These are phyloP conservation scores for Antennarius maculatus DNA, from an alignment of 2,797 vertebrate species.

Conservation along the genomic window DNA sequence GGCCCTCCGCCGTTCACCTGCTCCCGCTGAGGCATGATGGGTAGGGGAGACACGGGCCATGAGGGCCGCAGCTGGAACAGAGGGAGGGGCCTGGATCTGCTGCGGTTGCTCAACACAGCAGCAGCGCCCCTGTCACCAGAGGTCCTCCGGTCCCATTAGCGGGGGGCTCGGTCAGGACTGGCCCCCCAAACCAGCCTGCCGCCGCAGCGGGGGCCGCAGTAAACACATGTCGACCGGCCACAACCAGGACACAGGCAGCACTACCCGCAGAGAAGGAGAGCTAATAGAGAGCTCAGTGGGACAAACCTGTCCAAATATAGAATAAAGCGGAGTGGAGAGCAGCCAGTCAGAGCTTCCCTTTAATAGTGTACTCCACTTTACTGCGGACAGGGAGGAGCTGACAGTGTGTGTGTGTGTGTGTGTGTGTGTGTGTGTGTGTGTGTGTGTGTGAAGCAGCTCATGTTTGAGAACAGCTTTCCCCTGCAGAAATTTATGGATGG, in stretches of 20 bases:
- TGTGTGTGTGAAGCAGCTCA: constrained; percentile 65
- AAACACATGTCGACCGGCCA: constrained; percentile 84
- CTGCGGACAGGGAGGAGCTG: constrained; percentile 61
- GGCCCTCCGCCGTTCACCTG: constrained; percentile 81
- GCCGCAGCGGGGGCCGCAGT: constrained; percentile 81
- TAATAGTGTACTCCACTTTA: constrained; percentile 70
- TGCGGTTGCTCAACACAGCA: constrained; percentile 52
- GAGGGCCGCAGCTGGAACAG: constrained; percentile 79
- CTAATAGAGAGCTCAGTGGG: constrained; percentile 76
- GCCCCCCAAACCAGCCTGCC: constrained; percentile 71
- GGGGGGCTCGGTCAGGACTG: constrained; percentile 75
- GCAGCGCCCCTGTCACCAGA: constrained; percentile 65
- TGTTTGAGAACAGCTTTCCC: constrained; percentile 65
- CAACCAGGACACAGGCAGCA: constrained; percentile 73
- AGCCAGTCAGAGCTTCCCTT: constrained; percentile 66
- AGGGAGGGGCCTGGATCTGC: constrained; percentile 57
- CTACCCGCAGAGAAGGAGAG: constrained; percentile 66
- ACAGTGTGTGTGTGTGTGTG: constrained; percentile 49
- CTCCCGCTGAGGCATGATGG: constrained; percentile 81
- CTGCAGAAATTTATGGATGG: constrained; percentile 57
- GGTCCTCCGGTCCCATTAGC: constrained; percentile 81
- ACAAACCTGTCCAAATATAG: constrained; percentile 80
- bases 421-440: constrained; percentile 15
- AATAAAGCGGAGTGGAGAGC: constrained; percentile 67
- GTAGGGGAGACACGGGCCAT: constrained; percentile 78